Conservation (phyloP, 1,140 invertebrate genomes). For the Drosophila tani region DNA sequence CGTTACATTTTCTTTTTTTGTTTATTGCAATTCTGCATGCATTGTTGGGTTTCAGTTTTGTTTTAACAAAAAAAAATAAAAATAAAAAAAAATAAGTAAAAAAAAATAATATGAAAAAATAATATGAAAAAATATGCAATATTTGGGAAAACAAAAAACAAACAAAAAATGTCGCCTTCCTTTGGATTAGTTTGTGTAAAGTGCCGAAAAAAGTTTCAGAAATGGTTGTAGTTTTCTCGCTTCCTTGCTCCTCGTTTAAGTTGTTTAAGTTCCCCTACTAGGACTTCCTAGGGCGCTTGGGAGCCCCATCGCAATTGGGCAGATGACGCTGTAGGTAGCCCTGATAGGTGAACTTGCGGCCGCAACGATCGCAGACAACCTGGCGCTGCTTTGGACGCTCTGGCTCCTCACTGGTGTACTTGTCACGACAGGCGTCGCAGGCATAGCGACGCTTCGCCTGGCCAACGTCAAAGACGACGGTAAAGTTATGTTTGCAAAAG, state of each 20-base stretch:
- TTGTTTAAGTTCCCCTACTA: constrained; percentile 38
- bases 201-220: too few relatives aligned
- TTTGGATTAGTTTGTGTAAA: too few relatives aligned
- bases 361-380: constrained; percentile 71
- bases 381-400: constrained; percentile 65
- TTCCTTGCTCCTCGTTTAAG: too few relatives aligned
- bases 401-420: constrained; percentile 76
- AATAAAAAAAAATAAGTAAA: too few relatives aligned
- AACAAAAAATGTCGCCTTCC: too few relatives aligned
- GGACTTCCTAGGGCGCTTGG: constrained; percentile 70
- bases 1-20: too few relatives aligned
- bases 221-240: neutral
- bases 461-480: constrained; percentile 75
- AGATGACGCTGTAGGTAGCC: constrained; percentile 77
- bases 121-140: too few relatives aligned
- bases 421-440: constrained; percentile 78
- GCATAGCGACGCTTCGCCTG: constrained; percentile 78
- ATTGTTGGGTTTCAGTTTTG: too few relatives aligned
- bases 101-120: too few relatives aligned
- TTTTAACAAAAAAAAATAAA: too few relatives aligned
- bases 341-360: constrained; percentile 75
- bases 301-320: constrained; percentile 75
- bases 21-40: too few relatives aligned
- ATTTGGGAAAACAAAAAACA: too few relatives aligned
- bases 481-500: constrained; percentile 75